Conservation (phyloP, 2,888 invertebrate genomes). For the Meliscaeva auricollis region DNA sequence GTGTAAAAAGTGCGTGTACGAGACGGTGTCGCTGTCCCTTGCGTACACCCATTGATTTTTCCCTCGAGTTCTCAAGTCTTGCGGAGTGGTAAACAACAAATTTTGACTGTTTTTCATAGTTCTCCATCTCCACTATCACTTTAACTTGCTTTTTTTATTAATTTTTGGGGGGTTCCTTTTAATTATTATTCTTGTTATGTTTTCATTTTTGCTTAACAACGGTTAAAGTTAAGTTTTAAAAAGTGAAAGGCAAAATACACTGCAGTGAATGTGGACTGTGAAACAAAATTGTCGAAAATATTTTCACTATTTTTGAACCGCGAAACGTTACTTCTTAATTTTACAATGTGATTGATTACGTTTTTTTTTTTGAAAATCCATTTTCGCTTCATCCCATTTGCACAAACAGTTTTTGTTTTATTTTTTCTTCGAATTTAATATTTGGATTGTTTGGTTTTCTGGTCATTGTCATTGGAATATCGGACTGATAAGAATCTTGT, state of each 20-base stretch:
- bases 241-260: conserved; percentile 5
- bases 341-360: conserved; percentile 59
- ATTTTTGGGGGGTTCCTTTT: conserved; percentile 11
- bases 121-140: background rate
- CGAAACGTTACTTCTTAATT: conserved; percentile 38
- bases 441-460: conserved; percentile 12
- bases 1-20: conserved; percentile 39
- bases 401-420: conserved; percentile 21
- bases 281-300: conserved; percentile 46
- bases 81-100: conserved; percentile 36
- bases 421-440: conserved; percentile 18
- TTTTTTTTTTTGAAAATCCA: conserved; percentile 13
- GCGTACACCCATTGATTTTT: conserved; percentile 69
- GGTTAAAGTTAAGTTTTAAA: conserved; percentile 1
- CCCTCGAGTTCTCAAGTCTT: conserved; percentile 35
- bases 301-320: conserved; percentile 6
- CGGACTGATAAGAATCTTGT: conserved; percentile 1
- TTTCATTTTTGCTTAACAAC: conserved; percentile 35
- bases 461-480: background rate
- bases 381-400: conserved; percentile 56
- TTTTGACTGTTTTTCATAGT: conserved; percentile 18
- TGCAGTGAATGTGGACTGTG: conserved; percentile 69
- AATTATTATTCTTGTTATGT: conserved; percentile 4
- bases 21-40: conserved; percentile 63
- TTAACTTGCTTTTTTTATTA: conserved; percentile 4